These are phyloP conservation scores for Hemiprocne comata DNA, from an alignment of 2,113 vertebrate species.

Conservation along the genomic window DNA sequence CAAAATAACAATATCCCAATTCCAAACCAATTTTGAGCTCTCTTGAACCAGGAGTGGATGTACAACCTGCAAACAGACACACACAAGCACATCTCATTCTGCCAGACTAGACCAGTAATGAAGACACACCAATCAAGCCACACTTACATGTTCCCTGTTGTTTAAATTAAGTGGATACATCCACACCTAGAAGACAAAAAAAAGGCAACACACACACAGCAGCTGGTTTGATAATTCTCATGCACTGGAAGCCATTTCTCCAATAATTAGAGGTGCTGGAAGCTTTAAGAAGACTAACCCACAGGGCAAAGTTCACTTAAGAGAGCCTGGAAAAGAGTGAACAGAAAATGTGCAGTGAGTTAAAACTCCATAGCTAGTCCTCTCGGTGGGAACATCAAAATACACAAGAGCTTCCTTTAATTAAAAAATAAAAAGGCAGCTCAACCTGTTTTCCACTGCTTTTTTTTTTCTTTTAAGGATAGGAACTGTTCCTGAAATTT, in stretches of 20 bases:
- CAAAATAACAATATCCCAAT: slow-evolving; percentile 1
- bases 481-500: neutral
- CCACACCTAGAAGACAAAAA: neutral
- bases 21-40: neutral
- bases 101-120: rapidly evolving
- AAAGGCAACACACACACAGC: neutral
- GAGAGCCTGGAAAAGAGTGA: neutral
- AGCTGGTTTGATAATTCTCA: neutral
- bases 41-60: neutral
- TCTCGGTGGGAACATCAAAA: slow-evolving; percentile 3
- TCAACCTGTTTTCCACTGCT: neutral
- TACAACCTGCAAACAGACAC: neutral
- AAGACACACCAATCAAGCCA: neutral
- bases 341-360: neutral
- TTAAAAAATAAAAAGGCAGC: neutral
- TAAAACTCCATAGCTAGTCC: neutral
- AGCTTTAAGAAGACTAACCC: slow-evolving; percentile 35
- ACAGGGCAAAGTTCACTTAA: slow-evolving; percentile 21
- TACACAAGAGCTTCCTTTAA: slow-evolving; percentile 19
- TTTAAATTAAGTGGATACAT: neutral
- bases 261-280: slow-evolving; percentile 12
- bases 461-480: neutral
- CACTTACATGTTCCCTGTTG: neutral
- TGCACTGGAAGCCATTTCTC: neutral
- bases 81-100: neutral